A percentile compares a stretch with the other conserved stretches of the same genome.
Conservation (phyloP, 2,113 vertebrate species). For the Setophaga kirtlandii region DNA sequence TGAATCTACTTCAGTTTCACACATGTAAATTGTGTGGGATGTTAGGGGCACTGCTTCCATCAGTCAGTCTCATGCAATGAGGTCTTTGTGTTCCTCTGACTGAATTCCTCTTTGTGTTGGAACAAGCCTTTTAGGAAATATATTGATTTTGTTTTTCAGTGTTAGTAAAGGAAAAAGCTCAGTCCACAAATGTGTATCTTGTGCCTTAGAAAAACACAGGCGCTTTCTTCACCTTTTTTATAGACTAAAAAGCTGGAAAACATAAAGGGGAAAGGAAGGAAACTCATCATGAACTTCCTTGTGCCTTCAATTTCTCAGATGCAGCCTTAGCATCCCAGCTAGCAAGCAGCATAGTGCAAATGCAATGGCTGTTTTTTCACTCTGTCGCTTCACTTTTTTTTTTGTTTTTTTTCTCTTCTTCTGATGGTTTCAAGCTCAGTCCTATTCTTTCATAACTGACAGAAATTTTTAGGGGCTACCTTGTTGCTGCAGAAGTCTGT, state of each 20-base stretch:
- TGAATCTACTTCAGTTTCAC: neutral
- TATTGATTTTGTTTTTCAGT: neutral
- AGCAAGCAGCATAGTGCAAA: neutral
- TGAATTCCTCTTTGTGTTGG: neutral
- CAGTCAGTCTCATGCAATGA: neutral
- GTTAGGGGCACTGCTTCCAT: neutral
- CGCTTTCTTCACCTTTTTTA: neutral
- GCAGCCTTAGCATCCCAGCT: neutral
- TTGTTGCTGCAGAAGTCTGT: neutral
- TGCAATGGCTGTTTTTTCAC: neutral
- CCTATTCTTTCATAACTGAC: neutral
- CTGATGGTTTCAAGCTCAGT: neutral
- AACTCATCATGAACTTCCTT: neutral
- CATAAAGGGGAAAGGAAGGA: neutral
- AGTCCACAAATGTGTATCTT: neutral
- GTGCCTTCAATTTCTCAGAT: neutral
- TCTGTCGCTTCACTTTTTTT: neutral
- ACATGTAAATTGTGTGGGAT: neutral
- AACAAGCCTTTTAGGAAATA: neutral
- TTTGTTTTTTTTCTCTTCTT: fast-evolving
- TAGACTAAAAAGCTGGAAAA: neutral
- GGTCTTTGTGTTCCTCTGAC: neutral
- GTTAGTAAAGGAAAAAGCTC: neutral
- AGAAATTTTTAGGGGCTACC: neutral
- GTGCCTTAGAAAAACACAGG: neutral